A percentile compares a stretch with the other conserved stretches of the same genome.
These are phyloP conservation scores for Ambastaia sidthimunki DNA, from an alignment of 2,797 vertebrate species.

Conservation along the genomic window DNA sequence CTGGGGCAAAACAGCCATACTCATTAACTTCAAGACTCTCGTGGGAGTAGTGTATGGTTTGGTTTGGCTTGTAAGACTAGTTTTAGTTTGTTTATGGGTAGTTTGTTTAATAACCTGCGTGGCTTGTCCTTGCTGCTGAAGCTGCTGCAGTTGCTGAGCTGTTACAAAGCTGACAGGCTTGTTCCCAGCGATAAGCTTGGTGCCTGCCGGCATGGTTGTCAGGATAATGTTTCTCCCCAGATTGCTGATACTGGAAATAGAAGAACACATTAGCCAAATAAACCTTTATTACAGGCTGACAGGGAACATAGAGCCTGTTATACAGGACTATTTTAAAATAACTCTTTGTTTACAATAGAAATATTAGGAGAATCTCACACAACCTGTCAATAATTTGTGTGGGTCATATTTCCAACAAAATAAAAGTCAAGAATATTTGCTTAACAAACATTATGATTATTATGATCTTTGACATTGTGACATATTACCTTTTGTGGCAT, in stretches of 20 bases:
- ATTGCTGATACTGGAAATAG: conserved; percentile 83
- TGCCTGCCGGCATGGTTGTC: conserved; percentile 96
- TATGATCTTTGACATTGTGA: too few relatives aligned
- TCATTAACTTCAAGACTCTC: not conserved
- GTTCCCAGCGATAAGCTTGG: conserved; percentile 95
- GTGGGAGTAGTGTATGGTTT: too few relatives aligned
- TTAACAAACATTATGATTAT: too few relatives aligned
- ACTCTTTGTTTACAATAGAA: not conserved
- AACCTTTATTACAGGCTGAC: conserved; percentile 17
- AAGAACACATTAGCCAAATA: not conserved
- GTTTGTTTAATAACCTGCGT: conserved; percentile 84
- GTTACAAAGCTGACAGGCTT: conserved; percentile 98
- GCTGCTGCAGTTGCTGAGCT: conserved; percentile 95
- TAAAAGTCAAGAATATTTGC: too few relatives aligned
- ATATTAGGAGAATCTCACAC: not conserved
- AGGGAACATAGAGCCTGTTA: not conserved
- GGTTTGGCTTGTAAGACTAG: conserved; percentile 7
- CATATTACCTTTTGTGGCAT: not conserved
- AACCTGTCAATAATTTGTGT: not conserved
- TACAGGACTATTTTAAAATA: not conserved
- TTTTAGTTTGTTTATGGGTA: conserved; percentile 10
- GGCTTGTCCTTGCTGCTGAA: conserved; percentile 98
- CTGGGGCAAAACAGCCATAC: conserved; percentile 67
- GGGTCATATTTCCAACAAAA: not conserved
- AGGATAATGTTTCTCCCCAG: conserved; percentile 98